Evolutionary conservation across 2,888 invertebrate species (phyloP).

Genomic region (Cerastis leucographa): DNA sequence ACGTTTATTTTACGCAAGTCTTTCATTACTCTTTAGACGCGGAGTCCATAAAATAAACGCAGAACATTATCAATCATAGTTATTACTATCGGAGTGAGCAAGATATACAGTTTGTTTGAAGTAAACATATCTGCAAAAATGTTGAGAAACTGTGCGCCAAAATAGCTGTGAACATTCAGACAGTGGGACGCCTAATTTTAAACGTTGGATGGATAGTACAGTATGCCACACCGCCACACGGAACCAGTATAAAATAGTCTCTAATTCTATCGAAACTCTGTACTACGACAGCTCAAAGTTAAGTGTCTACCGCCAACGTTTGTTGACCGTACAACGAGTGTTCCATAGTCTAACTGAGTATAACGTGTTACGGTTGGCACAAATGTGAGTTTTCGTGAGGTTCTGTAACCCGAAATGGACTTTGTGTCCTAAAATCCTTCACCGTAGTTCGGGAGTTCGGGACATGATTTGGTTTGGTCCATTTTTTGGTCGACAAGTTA

Average conservation of each 20-base stretch:
- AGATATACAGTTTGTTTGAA: conserved; percentile 48
- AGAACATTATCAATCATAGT: conserved; percentile 50
- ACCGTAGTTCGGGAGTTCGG: not conserved
- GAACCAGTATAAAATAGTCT: not conserved
- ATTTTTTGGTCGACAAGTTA: not conserved
- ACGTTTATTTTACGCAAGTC: conserved; percentile 22
- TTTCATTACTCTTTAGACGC: conserved; percentile 31
- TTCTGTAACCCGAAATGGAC: not conserved
- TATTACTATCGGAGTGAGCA: conserved; percentile 23
- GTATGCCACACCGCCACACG: not conserved
- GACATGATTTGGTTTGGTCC: not conserved
- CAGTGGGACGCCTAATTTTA: conserved; percentile 56
- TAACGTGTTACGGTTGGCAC: not conserved
- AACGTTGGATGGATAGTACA: conserved; percentile 9
- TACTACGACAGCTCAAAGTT: not conserved
- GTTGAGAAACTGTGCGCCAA: conserved; percentile 18
- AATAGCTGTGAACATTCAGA: conserved; percentile 47
- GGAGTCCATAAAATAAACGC: conserved; percentile 49
- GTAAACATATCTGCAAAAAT: conserved; percentile 41
- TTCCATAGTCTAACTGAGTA: not conserved
- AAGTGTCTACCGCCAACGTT: not conserved
- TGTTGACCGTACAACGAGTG: not conserved
- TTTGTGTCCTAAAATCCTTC: not conserved
- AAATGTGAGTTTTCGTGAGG: not conserved
- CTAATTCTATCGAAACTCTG: not conserved